Evolutionary conservation across 1,140 invertebrate species (phyloP), one percentile per base, ranked within the genome.

Genomic region (Zaprionus camerounensis): DNA sequence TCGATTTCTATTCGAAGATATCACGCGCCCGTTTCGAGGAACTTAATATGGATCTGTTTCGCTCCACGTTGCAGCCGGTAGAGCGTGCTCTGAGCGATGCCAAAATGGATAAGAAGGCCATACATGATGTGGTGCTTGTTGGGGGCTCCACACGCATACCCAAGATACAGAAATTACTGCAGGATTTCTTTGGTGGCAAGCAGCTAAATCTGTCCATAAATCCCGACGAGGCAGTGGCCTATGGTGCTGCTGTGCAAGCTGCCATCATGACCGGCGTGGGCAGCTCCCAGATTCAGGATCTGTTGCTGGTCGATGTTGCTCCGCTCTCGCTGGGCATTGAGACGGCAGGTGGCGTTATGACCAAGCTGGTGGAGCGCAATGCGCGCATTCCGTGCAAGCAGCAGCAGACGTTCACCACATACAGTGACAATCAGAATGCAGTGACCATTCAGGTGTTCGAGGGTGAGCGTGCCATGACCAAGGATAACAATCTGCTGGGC

Each of bases 1-100:
- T 96, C 31, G 97, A 98, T 91, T 98, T 97, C 91, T 97, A 98
- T 93, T 96, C 97, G 0, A 97, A 95, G 88, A 95, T 98, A 22
- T 96, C 96, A 11, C 94, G 97, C 78, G 97, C 97, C 2, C 94
- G 96, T 51, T 98, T 97, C 91, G 97, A 98, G 93, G 97, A 98
- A 92, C 92, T 99, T 12, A 97, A 96, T 91, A 95, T 96, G 76
- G 98, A 98, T 93, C 94, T 98, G 38, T 96, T 96, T 91, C 93
- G 95, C 53, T 93, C 94, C 1, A 97, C 96, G 0, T 83, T 97
- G 57, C 93, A 94, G 34, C 96, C 96, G 0, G 96, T 97, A 9
- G 96, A 97, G 77, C 96, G 92, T 93, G 96, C 95, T 20, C 82
- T 97, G 51, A 94, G 94, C 68, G 96, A 97, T 93, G 96, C 96